Base-by-base conservation (phyloP, 1,140 invertebrate species). In the Tetramorium simillimum region DNA sequence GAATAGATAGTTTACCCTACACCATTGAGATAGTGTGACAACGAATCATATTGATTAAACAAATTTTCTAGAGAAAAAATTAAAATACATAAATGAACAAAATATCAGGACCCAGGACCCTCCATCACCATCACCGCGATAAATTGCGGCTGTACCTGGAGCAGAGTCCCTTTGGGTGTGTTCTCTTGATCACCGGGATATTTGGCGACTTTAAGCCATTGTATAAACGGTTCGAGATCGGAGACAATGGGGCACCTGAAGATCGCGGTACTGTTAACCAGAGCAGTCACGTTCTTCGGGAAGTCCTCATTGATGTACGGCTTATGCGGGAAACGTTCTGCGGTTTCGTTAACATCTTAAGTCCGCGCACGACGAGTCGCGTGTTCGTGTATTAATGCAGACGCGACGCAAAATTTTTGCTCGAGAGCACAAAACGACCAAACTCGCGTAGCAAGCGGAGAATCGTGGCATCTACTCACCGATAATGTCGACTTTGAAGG, bases 291-390 rank as follows among this genome's bases (percentile, higher is more conserved):
- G 94, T 98, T 99, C 87, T 97, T 96, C 33, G 97, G 97, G 95
- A 97, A 97, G 24, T 97, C 97, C 87, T 97, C 96, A 93, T 97
- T 97, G 91, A 98, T 97, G 92, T 98, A 97, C 40, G 98, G 98
- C 93, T 97, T 97, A 88, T 97, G 97, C 84, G 97, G 97, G 87
- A 97, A 97, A 80, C 97, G 96, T 93, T 98, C 97, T 98, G 88
- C 75, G 88, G 46, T 85, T 82, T 65, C 43, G 21, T 86, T 37
- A 46, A 46, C 56, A 60, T 7, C 21, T 65, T 86, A 28, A 56
- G 16, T 40, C 12, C 43, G 37, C 80, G 12, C 14, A 40, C 53
- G 37, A 53, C 37, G 7, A 53, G 18, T 37, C 80, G 16, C 10
- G 37, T 21, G n/a, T 70, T 46, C 40, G 28, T 24, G 28, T 37